Percentiles rank a stretch among this genome's conserved stretches.
phyloP scores from a whole-genome alignment of 2,113 vertebrate species.

The Monopterus albus region DNA sequence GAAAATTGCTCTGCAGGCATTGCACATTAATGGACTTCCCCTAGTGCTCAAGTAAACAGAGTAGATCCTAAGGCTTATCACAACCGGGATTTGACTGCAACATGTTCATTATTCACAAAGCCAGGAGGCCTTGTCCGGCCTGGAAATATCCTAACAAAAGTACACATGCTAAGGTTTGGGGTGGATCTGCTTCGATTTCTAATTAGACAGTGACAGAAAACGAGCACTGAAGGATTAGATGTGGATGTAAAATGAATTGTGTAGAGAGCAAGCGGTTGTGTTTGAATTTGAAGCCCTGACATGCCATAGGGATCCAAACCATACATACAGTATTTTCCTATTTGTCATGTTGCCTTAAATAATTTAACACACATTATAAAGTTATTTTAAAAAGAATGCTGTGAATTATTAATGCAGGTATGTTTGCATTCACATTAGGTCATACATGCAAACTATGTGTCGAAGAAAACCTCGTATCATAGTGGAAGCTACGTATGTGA shows the following conservation, averaged over 20 bases:
- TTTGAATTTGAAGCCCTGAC: no score
- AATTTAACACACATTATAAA: constrained; percentile 53
- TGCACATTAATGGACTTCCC: constrained; percentile 37
- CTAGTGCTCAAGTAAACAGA: constrained; percentile 24
- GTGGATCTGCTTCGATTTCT: constrained; percentile 17
- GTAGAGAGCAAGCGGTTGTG: no score
- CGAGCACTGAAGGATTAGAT: constrained; percentile 1
- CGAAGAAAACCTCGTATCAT: not conserved
- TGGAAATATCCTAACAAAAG: no score
- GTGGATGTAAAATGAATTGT: no score
- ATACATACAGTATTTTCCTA: not conserved
- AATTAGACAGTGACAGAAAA: not conserved
- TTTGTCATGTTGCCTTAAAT: constrained; percentile 47
- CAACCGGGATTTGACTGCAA: constrained; percentile 56
- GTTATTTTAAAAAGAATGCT: constrained; percentile 51
- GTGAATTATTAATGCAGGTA: constrained; percentile 48
- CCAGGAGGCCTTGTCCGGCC: no score
- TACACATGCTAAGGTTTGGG: constrained; percentile 4
- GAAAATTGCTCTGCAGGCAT: constrained; percentile 19
- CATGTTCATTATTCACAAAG: constrained; percentile 59
- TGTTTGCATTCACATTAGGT: constrained; percentile 16
- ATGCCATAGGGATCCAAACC: not conserved
- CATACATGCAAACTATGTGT: not conserved
- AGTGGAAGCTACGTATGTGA: not conserved
- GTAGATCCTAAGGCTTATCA: constrained; percentile 49